phyloP scores from a whole-genome alignment of 2,113 vertebrate genomes.

The Thryonomys swinderianus region DNA sequence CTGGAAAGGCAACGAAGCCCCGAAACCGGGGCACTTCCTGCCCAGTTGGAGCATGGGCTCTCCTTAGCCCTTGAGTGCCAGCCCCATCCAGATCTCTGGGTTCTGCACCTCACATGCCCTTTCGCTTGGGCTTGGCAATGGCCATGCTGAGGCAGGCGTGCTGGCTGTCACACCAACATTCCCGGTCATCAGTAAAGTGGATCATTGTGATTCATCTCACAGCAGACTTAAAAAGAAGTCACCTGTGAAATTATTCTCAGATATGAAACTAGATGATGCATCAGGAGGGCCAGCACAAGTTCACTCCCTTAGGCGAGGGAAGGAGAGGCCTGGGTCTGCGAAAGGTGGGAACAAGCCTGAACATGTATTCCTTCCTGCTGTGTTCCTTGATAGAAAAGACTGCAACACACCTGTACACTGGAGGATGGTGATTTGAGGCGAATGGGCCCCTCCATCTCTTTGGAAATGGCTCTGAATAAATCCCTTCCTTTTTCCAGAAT shows the following conservation, averaged over 20 bases:
- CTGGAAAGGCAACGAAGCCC: slow-evolving; percentile 77
- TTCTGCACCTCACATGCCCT: rapidly evolving
- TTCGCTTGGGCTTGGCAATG: background rate
- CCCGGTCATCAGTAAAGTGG: slow-evolving; percentile 14
- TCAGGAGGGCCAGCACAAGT: background rate
- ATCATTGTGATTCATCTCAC: background rate
- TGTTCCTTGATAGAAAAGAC: background rate
- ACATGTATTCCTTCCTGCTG: background rate
- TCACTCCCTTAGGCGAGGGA: background rate
- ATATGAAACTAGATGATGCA: slow-evolving; percentile 16
- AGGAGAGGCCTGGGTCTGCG: background rate
- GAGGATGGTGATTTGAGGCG: background rate
- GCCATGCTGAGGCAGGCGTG: rapidly evolving
- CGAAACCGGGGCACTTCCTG: slow-evolving; percentile 25
- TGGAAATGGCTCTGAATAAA: background rate
- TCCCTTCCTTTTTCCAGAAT: background rate
- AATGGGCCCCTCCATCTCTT: background rate
- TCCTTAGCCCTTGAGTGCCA: slow-evolving; percentile 37
- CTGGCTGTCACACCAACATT: background rate
- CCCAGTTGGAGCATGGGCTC: background rate
- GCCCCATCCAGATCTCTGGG: rapidly evolving
- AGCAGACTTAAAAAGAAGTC: background rate
- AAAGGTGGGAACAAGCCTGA: background rate
- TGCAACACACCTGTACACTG: background rate
- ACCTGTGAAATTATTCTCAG: slow-evolving; percentile 45